Base-by-base conservation (phyloP, 2,888 invertebrate genomes). In the Xestia rhomboidea region DNA sequence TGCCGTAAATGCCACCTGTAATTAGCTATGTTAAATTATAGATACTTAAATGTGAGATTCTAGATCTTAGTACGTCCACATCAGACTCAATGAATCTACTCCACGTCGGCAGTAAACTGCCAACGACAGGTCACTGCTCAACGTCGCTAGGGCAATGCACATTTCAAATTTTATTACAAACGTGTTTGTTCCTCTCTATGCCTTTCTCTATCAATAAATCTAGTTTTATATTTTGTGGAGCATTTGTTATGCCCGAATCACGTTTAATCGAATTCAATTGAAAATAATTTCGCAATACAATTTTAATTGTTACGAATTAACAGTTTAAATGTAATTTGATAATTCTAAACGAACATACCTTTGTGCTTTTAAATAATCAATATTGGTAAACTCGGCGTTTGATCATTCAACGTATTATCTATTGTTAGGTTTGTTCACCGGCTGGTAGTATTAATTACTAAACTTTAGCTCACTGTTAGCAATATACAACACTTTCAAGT, bases 111-210 rank as follows among this genome's bases (percentile, higher is more conserved):
- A 73, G 54, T 81, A 81, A 83, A 83, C 76, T 66, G 38, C 44
- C 68, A 73, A 69, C 71, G 67, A 38, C 73, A 41, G 63, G 73
- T 46, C 73, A 77, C 69, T 62, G 49, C 44, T 27, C n/a, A 82
- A 67, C 27, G 41, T 72, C 62, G 66, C 79, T 34, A 73, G 62
- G 62, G 69, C 72, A 78, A 83, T 69, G 69, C 62, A 73, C 84
- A 73, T 84, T 67, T 84, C 13, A 84, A 84, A 70, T 70, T 82
- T 82, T 79, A 84, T 71, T 79, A 44, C 72, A 83, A 70, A 69
- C 60, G 57, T 70, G 73, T 84, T 70, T 49, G 21, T 63, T 57
- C 66, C 41, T 68, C 62, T 70, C 13, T 34, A 27, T 44, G 30
- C 27, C 67, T 82, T 82, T n/a, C n/a, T 67, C 51, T 63, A 15